Percentiles rank a stretch among this genome's conserved stretches.
Evolutionary conservation across 2,113 vertebrate species (phyloP).

Genomic region (Nycticebus coucang): DNA sequence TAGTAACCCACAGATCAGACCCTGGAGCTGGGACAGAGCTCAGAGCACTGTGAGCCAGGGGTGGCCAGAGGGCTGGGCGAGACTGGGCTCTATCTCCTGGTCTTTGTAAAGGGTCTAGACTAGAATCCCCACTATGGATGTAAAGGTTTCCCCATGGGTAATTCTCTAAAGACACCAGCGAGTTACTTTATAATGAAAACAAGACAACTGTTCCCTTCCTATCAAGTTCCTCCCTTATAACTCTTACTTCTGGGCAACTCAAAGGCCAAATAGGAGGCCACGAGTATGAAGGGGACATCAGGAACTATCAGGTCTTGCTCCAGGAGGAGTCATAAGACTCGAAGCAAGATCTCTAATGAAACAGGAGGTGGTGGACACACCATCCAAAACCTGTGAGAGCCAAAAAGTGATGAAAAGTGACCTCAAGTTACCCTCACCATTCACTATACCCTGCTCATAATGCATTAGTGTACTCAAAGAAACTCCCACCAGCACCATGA

Average conservation of each 20-base stretch:
- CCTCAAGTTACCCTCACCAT: no score
- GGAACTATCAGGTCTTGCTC: no score
- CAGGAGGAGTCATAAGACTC: no score
- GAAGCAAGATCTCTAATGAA: no score
- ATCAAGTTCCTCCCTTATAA: neutral
- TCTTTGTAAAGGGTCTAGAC: rapidly evolving
- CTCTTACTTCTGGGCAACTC: neutral
- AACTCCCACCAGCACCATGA: no score
- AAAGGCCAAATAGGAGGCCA: neutral
- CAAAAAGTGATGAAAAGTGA: no score
- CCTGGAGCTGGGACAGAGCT: neutral
- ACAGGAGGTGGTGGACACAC: no score
- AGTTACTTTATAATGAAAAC: neutral
- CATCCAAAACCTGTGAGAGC: no score
- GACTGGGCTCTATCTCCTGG: neutral
- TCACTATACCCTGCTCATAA: no score
- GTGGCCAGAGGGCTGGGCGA: neutral
- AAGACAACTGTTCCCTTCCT: neutral
- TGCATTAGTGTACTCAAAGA: no score
- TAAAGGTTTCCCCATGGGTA: neutral
- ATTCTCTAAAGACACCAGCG: neutral
- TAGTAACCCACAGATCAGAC: neutral
- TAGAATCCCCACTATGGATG: neutral
- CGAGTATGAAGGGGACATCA: neutral
- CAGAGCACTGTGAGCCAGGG: neutral